Evolutionary conservation across 2,797 vertebrate genomes (phyloP).

Genomic region (Tragelaphus oryx): DNA sequence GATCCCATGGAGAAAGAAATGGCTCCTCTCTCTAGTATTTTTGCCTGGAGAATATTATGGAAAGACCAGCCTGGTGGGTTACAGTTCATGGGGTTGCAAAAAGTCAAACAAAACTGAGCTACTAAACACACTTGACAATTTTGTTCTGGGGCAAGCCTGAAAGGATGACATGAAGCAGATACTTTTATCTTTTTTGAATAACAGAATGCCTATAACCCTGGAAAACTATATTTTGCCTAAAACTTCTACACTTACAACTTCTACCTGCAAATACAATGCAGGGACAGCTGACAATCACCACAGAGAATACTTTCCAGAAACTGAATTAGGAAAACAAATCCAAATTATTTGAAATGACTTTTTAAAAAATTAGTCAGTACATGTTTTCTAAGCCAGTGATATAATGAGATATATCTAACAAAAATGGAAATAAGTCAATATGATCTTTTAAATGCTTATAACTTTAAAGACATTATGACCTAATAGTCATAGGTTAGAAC

Average conservation of each 20-base stretch:
- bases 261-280: background rate
- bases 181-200: background rate
- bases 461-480: background rate
- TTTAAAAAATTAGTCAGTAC: background rate
- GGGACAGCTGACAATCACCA: background rate
- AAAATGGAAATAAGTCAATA: background rate
- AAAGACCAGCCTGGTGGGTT: background rate
- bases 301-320: background rate
- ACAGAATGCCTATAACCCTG: background rate
- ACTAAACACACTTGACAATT: background rate
- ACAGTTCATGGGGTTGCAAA: background rate
- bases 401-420: background rate
- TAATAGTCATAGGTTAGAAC: background rate
- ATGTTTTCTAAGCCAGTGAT: background rate
- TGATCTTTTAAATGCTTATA: background rate
- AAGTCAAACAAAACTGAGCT: background rate
- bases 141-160: background rate
- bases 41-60: background rate
- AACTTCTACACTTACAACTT: background rate
- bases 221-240: background rate
- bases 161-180: background rate
- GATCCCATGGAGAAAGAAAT: background rate
- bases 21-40: background rate
- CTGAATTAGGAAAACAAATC: background rate
- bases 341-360: background rate